Conservation (phyloP, 2,797 vertebrate species). For the Myripristis jacobus region DNA sequence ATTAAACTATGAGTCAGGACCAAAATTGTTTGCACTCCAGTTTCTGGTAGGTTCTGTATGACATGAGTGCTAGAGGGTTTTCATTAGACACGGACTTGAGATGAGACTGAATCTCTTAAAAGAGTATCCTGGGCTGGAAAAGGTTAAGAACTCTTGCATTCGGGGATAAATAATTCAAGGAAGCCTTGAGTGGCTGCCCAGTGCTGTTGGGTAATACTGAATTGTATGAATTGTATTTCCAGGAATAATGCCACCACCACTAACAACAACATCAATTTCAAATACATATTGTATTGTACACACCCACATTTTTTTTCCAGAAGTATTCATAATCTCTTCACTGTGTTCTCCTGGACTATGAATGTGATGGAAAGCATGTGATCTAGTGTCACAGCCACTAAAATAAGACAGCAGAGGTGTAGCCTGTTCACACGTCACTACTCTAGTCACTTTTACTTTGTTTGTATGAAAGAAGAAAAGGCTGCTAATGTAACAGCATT, state of each 20-base stretch:
- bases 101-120: conserved; percentile 13
- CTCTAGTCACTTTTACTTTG: too few species aligned
- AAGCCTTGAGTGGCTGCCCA: conserved; percentile 46
- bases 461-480: not conserved
- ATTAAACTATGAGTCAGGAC: not conserved
- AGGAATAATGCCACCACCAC: conserved; percentile 44
- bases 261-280: conserved; percentile 34
- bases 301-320: not conserved
- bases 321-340: conserved; percentile 6
- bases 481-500: conserved; percentile 3
- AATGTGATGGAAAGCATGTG: not conserved
- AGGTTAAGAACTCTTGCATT: conserved; percentile 2
- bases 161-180: conserved; percentile 37
- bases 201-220: conserved; percentile 53
- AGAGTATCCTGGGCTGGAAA: conserved; percentile 4
- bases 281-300: conserved; percentile 32
- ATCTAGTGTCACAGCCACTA: conserved; percentile 16
- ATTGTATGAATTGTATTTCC: conserved; percentile 32
- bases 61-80: not conserved
- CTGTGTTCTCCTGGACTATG: conserved; percentile 1
- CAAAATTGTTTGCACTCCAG: not conserved
- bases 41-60: not conserved
- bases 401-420: conserved; percentile 9
- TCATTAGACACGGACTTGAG: not conserved
- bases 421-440: too few species aligned